Conservation (phyloP, 2,797 vertebrate species). For the Pitangus sulphuratus region DNA sequence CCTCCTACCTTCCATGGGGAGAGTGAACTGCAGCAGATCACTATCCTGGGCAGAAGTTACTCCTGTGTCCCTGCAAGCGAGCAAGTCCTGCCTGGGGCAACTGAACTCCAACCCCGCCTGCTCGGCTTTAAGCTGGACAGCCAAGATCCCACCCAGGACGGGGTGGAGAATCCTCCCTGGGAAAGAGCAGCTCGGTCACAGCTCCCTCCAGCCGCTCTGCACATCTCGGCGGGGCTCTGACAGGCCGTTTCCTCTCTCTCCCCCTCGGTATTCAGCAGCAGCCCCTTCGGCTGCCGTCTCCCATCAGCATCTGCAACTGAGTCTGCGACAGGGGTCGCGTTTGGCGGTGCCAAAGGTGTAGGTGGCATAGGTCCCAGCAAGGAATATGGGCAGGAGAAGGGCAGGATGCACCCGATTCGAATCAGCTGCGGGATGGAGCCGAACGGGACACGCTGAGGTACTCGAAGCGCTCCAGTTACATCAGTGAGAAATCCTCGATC, state of each 20-base stretch:
- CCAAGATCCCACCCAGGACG: slow-evolving; percentile 58
- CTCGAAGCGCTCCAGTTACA: background rate
- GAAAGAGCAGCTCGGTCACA: slow-evolving; percentile 38
- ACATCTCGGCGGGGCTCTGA: background rate
- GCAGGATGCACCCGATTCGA: fast-evolving
- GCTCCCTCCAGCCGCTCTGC: background rate
- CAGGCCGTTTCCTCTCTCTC: background rate
- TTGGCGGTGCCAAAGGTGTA: background rate
- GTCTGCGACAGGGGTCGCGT: fast-evolving
- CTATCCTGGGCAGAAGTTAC: background rate
- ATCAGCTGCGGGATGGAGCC: background rate
- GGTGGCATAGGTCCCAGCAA: background rate
- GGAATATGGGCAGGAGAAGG: background rate
- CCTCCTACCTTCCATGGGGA: slow-evolving; percentile 56
- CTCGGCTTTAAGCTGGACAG: slow-evolving; percentile 12
- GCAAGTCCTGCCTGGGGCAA: background rate
- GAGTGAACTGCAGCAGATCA: fast-evolving
- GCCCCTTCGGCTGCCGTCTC: background rate
- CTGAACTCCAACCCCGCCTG: background rate
- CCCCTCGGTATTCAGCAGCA: background rate
- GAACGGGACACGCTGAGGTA: fast-evolving
- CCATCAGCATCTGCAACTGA: fast-evolving
- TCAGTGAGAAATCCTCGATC: background rate
- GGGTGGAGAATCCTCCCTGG: slow-evolving; percentile 63
- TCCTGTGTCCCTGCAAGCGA: background rate